phyloP scores from a whole-genome alignment of 2,113 vertebrate genomes.

The Antennarius striatus region DNA sequence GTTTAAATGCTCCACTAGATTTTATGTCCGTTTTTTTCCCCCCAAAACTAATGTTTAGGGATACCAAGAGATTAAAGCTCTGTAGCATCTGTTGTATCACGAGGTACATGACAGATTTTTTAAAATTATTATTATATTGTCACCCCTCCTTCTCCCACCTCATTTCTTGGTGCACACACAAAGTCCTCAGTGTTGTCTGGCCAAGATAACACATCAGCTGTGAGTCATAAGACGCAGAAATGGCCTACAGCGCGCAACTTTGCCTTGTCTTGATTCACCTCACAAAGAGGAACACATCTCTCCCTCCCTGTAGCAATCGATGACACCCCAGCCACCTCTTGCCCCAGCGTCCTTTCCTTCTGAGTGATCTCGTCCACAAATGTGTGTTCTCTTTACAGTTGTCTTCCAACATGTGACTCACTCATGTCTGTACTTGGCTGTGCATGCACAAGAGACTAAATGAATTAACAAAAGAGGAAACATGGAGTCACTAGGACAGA shows the following conservation, averaged over 20 bases:
- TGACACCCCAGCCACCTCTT: constrained; percentile 65
- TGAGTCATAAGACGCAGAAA: constrained; percentile 67
- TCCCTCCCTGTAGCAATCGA: constrained; percentile 68
- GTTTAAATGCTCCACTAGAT: constrained; percentile 3
- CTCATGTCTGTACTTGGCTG: constrained; percentile 37
- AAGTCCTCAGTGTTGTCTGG: constrained; percentile 66
- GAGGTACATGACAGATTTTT: constrained; percentile 24
- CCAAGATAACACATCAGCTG: constrained; percentile 73
- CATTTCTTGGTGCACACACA: constrained; percentile 40
- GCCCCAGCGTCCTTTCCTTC: constrained; percentile 21
- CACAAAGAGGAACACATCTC: constrained; percentile 63
- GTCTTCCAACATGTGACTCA: constrained; percentile 48
- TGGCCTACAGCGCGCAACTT: constrained; percentile 48
- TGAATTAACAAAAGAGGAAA: constrained; percentile 34
- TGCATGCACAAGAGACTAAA: constrained; percentile 12
- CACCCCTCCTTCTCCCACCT: constrained; percentile 27
- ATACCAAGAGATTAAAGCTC: constrained; percentile 29
- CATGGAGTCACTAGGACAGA: constrained; percentile 5
- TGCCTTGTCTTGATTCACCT: constrained; percentile 62
- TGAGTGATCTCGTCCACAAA: constrained; percentile 35
- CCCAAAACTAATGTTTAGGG: constrained; percentile 21
- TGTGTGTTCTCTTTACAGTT: constrained; percentile 25
- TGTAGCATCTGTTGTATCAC: constrained; percentile 50
- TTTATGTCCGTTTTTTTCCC: not conserved
- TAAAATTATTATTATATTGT: constrained; percentile 6